These are phyloP conservation scores for Drosophila sechellia DNA, from an alignment of 1,140 invertebrate species.

Conservation along the genomic window DNA sequence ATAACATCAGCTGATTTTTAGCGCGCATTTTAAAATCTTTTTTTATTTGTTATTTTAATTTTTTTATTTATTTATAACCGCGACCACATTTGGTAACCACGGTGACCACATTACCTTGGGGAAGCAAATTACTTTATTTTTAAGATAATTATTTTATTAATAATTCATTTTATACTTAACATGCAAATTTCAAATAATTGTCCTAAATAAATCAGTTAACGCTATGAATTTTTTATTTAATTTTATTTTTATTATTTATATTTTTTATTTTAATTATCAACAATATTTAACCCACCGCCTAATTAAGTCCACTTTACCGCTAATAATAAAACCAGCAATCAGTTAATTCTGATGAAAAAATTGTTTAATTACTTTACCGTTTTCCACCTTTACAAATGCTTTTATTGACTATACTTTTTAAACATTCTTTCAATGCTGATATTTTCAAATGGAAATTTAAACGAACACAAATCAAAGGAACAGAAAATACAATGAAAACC, in stretches of 20 bases:
- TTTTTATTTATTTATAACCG: background rate
- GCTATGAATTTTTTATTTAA: too few relatives aligned
- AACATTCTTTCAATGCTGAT: constrained; percentile 75
- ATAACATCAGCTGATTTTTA: background rate
- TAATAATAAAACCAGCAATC: too few relatives aligned
- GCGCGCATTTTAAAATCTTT: background rate
- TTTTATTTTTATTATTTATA: background rate
- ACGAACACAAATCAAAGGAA: constrained; percentile 55
- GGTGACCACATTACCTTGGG: too few relatives aligned
- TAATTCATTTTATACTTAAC: too few relatives aligned
- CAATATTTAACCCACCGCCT: background rate
- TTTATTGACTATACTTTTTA: constrained; percentile 71
- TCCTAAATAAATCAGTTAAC: too few relatives aligned
- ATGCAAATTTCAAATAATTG: too few relatives aligned
- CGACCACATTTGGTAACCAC: too few relatives aligned
- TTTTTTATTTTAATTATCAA: too few relatives aligned
- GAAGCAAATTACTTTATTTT: too few relatives aligned
- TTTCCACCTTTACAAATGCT: constrained; percentile 67
- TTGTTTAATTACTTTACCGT: constrained; percentile 49
- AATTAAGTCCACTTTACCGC: too few relatives aligned
- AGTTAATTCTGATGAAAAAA: constrained; percentile 29
- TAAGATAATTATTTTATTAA: too few relatives aligned
- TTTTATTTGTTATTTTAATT: too few relatives aligned
- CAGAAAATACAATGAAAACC: constrained; percentile 66
- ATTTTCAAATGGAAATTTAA: constrained; percentile 61